phyloP scores from a whole-genome alignment of 2,797 vertebrate genomes.

The Dipus sagitta region DNA sequence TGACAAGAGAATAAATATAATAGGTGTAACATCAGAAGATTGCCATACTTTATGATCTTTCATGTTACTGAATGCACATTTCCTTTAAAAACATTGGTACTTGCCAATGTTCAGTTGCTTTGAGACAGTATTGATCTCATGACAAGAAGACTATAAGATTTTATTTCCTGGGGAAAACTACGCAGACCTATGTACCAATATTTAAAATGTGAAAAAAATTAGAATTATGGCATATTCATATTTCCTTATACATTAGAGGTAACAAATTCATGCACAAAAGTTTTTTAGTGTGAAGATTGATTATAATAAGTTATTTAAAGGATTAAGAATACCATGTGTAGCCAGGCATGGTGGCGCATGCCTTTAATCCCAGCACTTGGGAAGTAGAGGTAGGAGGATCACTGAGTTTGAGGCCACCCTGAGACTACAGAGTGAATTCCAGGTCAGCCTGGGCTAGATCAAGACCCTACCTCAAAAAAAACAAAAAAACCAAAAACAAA shows the following conservation, averaged over 20 bases:
- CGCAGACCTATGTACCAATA: conserved; percentile 14
- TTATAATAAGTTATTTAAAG: conserved; percentile 46
- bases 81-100: neutral
- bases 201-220: conserved; percentile 38
- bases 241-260: neutral
- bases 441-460: too few relatives aligned
- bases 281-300: conserved; percentile 36
- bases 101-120: conserved; percentile 13
- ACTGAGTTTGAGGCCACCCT: too few relatives aligned
- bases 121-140: neutral
- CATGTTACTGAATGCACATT: conserved; percentile 2
- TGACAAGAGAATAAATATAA: conserved; percentile 10
- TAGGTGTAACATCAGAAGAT: neutral
- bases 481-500: too few relatives aligned
- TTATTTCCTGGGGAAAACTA: conserved; percentile 46
- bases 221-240: neutral
- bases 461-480: too few relatives aligned
- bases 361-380: too few relatives aligned
- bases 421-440: too few relatives aligned
- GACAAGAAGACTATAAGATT: neutral
- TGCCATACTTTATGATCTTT: neutral
- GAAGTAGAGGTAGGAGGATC: too few relatives aligned
- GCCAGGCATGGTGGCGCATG: too few relatives aligned
- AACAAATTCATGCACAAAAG: neutral
- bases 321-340: neutral